phyloP scores from a whole-genome alignment of 2,888 invertebrate genomes.

The Cheilosia vernalis region DNA sequence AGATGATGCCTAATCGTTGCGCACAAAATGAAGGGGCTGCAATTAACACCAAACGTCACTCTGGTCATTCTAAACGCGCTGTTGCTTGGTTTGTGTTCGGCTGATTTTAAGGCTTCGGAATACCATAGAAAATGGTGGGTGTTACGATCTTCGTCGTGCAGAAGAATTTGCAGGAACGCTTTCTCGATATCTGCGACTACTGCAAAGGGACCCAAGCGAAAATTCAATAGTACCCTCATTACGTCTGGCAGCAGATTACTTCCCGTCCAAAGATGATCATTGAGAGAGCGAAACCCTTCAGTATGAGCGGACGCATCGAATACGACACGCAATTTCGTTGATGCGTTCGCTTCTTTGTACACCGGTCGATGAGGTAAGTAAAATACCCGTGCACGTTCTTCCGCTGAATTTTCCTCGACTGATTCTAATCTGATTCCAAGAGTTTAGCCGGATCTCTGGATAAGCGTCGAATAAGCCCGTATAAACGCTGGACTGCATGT shows the following conservation, averaged over 20 bases:
- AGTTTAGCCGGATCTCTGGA: slow-evolving; percentile 14
- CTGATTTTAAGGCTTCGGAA: not conserved
- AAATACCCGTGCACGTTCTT: not conserved
- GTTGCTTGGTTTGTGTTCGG: accelerated
- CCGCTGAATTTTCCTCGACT: not conserved
- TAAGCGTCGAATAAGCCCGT: slow-evolving; percentile 1
- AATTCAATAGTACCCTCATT: slow-evolving; percentile 15
- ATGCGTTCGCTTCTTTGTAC: not conserved
- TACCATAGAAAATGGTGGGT: slow-evolving; percentile 41
- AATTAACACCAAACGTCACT: slow-evolving; percentile 35
- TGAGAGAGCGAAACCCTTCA: slow-evolving; percentile 11
- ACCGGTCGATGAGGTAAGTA: slow-evolving; percentile 27
- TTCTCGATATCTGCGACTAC: slow-evolving; percentile 36
- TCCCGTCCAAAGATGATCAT: slow-evolving; percentile 45
- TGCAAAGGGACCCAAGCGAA: slow-evolving; percentile 20
- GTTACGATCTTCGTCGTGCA: slow-evolving; percentile 1
- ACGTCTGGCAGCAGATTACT: slow-evolving; percentile 48
- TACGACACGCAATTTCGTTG: no score
- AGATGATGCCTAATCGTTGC: not conserved
- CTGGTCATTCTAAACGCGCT: slow-evolving; percentile 4
- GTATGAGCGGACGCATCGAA: no score
- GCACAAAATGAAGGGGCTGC: slow-evolving; percentile 26
- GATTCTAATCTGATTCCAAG: not conserved
- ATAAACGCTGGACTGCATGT: slow-evolving; percentile 11
- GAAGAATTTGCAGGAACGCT: slow-evolving; percentile 9